Conservation (phyloP, 2,113 vertebrate genomes). For the Henicopernis longicauda region DNA sequence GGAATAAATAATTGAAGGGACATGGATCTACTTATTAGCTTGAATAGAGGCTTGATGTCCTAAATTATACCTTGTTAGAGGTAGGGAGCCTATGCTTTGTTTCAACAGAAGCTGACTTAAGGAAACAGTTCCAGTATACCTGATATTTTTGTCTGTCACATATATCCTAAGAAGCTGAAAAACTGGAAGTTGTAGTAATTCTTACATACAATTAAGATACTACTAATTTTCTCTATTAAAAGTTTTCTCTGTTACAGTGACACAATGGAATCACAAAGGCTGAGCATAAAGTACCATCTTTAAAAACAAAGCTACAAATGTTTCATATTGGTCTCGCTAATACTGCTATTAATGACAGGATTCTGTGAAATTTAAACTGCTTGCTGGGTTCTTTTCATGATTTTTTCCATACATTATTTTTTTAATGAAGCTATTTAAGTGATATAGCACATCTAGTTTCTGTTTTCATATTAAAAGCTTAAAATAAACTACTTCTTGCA, state of each 20-base stretch:
- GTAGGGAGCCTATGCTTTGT: background rate
- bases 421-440: background rate
- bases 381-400: background rate
- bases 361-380: background rate
- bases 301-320: background rate
- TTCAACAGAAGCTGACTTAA: conserved; percentile 33
- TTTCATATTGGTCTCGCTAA: background rate
- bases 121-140: background rate
- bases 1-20: conserved; percentile 69
- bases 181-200: background rate
- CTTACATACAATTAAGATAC: background rate
- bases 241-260: background rate
- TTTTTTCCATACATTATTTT: background rate
- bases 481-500: background rate
- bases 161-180: background rate
- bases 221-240: background rate
- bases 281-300: background rate
- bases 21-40: conserved; percentile 60
- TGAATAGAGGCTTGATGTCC: conserved; percentile 51
- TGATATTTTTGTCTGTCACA: conserved; percentile 26
- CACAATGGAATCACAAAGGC: background rate
- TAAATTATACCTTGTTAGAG: conserved; percentile 73
- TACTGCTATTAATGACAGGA: background rate
- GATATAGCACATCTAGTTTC: background rate
- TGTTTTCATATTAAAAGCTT: background rate